Evolutionary conservation across 2,888 invertebrate genomes (phyloP).

Genomic region (Chloroclysta siterata): DNA sequence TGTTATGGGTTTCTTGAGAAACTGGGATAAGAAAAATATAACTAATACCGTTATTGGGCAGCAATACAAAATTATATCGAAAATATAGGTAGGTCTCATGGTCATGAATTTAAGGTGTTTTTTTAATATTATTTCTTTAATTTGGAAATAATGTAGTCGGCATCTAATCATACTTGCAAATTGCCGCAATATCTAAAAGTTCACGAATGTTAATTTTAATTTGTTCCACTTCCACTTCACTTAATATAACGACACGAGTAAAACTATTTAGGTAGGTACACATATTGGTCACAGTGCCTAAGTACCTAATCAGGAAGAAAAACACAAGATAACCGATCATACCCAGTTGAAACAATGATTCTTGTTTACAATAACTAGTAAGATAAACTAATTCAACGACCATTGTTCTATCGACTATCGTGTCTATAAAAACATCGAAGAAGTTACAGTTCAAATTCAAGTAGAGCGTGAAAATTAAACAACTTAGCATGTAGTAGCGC

Average conservation of each 20-base stretch:
- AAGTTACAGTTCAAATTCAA: slow-evolving; percentile 36
- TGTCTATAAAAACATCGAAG: slow-evolving; percentile 31
- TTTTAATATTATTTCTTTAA: not conserved
- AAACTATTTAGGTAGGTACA: not conserved
- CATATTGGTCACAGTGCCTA: slow-evolving; percentile 1
- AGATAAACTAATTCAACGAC: slow-evolving; percentile 30
- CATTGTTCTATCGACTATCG: slow-evolving; percentile 36
- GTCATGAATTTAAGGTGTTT: no score
- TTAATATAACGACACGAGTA: not conserved
- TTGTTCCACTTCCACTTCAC: slow-evolving; percentile 3
- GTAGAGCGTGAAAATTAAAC: slow-evolving; percentile 37
- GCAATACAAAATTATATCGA: no score
- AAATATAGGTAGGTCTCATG: no score
- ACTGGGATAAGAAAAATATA: no score
- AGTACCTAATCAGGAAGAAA: slow-evolving; percentile 11
- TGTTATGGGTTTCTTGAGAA: not conserved
- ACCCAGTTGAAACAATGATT: slow-evolving; percentile 3
- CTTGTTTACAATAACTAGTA: slow-evolving; percentile 27
- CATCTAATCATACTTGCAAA: not conserved
- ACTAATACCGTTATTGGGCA: no score
- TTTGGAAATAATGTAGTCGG: not conserved
- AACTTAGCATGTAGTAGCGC: slow-evolving; percentile 25
- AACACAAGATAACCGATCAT: not conserved
- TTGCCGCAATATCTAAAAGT: slow-evolving; percentile 1
- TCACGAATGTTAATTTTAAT: slow-evolving; percentile 1